These are phyloP conservation scores for Cephus cinctus DNA, from an alignment of 1,140 invertebrate genomes.

Conservation along the genomic window DNA sequence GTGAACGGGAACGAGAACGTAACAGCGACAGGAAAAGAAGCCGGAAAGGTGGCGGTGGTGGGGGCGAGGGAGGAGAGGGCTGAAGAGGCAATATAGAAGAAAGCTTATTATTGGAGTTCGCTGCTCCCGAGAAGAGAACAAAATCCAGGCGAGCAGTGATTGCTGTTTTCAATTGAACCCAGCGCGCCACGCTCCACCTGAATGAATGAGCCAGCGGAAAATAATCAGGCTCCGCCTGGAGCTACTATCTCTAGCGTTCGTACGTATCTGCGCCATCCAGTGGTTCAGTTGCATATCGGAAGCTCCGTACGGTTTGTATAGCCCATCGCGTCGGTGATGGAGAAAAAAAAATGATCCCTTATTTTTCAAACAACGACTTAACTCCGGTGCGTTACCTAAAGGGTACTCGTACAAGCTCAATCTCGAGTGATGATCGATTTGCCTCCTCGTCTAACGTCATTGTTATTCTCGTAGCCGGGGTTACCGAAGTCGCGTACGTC, in stretches of 20 bases:
- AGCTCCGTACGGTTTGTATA: too few species aligned
- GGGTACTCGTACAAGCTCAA: too few species aligned
- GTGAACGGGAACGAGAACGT: neutral
- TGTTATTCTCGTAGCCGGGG: too few species aligned
- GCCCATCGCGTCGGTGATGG: too few species aligned
- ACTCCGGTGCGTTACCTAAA: too few species aligned
- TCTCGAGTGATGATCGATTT: too few species aligned
- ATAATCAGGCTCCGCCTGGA: slow-evolving; percentile 56
- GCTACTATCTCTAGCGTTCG: slow-evolving; percentile 44
- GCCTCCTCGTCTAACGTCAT: too few species aligned
- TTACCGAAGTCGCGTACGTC: too few species aligned
- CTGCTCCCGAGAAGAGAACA: slow-evolving; percentile 51
- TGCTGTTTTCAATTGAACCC: slow-evolving; percentile 58
- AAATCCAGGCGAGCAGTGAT: slow-evolving; percentile 58
- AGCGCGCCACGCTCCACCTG: slow-evolving; percentile 49
- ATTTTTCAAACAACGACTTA: too few species aligned
- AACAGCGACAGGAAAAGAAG: neutral
- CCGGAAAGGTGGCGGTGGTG: slow-evolving; percentile 9
- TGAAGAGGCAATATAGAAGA: slow-evolving; percentile 58
- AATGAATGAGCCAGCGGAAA: slow-evolving; percentile 57
- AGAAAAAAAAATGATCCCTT: too few species aligned
- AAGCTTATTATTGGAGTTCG: slow-evolving; percentile 59
- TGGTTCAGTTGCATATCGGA: too few species aligned
- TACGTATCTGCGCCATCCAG: too few species aligned
- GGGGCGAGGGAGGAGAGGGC: slow-evolving; percentile 25